phyloP scores from a whole-genome alignment of 2,888 invertebrate species.

The Oxytorus armatus region DNA sequence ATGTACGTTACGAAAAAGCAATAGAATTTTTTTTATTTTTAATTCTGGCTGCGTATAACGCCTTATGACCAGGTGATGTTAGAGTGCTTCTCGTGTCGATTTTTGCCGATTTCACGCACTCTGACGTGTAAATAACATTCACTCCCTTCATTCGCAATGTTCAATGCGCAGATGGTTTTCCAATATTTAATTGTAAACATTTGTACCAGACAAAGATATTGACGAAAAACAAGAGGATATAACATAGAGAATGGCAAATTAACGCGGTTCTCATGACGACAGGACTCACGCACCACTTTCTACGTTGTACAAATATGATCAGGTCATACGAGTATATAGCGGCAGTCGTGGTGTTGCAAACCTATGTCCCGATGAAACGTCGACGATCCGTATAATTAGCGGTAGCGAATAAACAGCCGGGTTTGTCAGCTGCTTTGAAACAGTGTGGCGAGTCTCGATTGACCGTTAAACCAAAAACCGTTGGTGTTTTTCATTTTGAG shows the following conservation, averaged over 20 bases:
- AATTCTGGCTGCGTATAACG: too few species aligned
- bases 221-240: conserved; percentile 21
- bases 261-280: conserved; percentile 10
- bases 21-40: too few species aligned
- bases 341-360: background rate
- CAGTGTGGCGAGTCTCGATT: background rate
- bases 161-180: background rate
- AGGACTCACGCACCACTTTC: conserved; percentile 7
- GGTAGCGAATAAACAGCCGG: conserved; percentile 39
- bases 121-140: background rate
- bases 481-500: too few species aligned
- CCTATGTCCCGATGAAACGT: conserved; percentile 48
- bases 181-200: conserved; percentile 10
- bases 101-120: background rate
- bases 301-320: conserved; percentile 45
- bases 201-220: conserved; percentile 4
- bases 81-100: background rate
- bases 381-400: conserved; percentile 47
- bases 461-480: conserved; percentile 21
- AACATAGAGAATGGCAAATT: background rate
- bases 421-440: conserved; percentile 30
- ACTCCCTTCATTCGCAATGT: background rate
- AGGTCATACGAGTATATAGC: conserved; percentile 9
- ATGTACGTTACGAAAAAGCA: too few species aligned
- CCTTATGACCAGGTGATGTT: too few species aligned